Evolutionary conservation across 53 echinoderm and acorn worm species (phyloP).

Genomic region (Echinometra lucunter): DNA sequence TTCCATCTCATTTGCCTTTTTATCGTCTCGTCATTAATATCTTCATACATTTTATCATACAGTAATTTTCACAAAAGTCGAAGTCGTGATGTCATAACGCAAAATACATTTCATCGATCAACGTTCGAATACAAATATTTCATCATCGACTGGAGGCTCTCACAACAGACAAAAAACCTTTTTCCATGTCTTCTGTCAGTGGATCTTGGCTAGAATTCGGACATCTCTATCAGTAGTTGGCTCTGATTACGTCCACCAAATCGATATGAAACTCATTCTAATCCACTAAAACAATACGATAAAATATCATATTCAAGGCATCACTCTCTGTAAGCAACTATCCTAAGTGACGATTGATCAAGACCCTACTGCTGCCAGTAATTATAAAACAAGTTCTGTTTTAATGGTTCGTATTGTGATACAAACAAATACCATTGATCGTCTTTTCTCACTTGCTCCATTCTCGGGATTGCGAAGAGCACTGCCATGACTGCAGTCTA

Average conservation of each 20-base stretch:
- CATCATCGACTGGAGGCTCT: constrained; percentile 3
- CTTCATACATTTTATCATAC: background rate
- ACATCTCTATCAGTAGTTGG: constrained; percentile 44
- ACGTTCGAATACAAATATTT: constrained; percentile 5
- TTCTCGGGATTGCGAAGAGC: background rate
- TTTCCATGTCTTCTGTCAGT: background rate
- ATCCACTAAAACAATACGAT: constrained; percentile 49
- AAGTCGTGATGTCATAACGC: background rate
- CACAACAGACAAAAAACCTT: background rate
- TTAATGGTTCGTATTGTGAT: background rate
- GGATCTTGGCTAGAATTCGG: constrained; percentile 17
- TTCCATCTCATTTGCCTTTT: no score
- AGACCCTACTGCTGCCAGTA: background rate
- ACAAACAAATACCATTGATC: background rate
- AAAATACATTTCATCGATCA: background rate
- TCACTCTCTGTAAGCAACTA: constrained; percentile 12
- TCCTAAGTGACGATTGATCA: constrained; percentile 3
- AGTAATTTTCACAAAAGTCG: background rate
- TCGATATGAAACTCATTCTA: constrained; percentile 38
- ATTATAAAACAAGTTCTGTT: background rate
- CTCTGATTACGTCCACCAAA: constrained; percentile 37
- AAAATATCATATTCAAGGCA: constrained; percentile 45
- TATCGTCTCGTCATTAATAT: background rate
- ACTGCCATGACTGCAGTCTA: background rate
- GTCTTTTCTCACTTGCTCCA: background rate